Evolutionary conservation across 2,888 invertebrate species (phyloP).

Genomic region (Chydorus sphaericus): DNA sequence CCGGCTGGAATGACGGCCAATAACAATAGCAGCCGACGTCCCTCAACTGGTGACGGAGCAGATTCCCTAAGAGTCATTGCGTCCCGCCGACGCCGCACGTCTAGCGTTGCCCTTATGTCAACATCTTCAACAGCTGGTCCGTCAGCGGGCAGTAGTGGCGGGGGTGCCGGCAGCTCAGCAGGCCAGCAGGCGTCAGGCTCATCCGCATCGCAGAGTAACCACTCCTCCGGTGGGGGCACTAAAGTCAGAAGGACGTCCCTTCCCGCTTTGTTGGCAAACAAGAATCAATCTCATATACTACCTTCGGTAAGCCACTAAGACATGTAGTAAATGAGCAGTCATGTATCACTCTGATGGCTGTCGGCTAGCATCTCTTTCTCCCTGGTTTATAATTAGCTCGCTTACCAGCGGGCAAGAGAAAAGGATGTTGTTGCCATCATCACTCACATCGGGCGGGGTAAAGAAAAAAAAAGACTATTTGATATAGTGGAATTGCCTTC

Average conservation of each 20-base stretch:
- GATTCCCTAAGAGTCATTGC: slow-evolving; percentile 28
- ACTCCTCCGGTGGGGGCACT: too few relatives aligned
- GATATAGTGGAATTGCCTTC: too few relatives aligned
- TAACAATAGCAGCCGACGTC: background rate
- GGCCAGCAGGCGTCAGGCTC: too few relatives aligned
- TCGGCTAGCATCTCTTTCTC: too few relatives aligned
- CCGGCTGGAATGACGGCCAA: background rate
- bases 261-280: slow-evolving; percentile 24
- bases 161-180: background rate
- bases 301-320: slow-evolving; percentile 10
- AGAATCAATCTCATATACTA: slow-evolving; percentile 9
- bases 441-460: too few relatives aligned
- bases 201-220: too few relatives aligned
- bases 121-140: slow-evolving; percentile 12
- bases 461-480: too few relatives aligned
- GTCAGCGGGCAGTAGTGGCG: background rate
- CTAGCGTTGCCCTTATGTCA: slow-evolving; percentile 23
- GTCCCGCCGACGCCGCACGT: slow-evolving; percentile 27
- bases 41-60: slow-evolving; percentile 20
- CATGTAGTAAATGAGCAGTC: too few relatives aligned
- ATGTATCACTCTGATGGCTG: too few relatives aligned
- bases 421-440: too few relatives aligned
- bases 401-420: too few relatives aligned
- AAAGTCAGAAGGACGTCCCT: slow-evolving; percentile 29
- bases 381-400: too few relatives aligned